Conservation (phyloP, 2,888 invertebrate species). For the Strigamia transsilvanica region DNA sequence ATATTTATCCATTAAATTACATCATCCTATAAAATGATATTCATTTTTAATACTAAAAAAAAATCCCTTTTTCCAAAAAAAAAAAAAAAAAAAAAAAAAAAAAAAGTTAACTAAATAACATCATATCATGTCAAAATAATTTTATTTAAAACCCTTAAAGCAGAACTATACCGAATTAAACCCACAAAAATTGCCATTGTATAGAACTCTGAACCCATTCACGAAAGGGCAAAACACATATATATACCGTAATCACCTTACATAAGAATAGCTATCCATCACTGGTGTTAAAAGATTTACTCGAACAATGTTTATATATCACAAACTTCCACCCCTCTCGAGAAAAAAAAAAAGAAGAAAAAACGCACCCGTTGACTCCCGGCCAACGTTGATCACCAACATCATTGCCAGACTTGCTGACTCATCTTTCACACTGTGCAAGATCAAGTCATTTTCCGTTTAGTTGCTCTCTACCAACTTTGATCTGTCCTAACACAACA, state of each 20-base stretch:
- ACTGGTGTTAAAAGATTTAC: constrained; percentile 26
- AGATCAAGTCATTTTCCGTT: constrained; percentile 30
- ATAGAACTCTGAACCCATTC: no score
- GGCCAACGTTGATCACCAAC: constrained; percentile 20
- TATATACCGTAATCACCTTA: background rate
- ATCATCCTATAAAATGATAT: no score
- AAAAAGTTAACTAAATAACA: no score
- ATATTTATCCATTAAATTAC: no score
- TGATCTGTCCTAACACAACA: constrained; percentile 30
- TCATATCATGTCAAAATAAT: no score
- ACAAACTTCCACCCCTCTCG: background rate
- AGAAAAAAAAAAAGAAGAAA: background rate
- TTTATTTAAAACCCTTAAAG: no score
- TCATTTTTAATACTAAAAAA: no score
- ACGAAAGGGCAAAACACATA: no score
- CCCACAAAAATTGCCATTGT: no score
- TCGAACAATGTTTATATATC: constrained; percentile 3
- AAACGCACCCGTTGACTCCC: constrained; percentile 9
- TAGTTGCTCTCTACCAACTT: constrained; percentile 30
- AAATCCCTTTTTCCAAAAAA: no score
- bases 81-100: no score
- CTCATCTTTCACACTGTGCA: constrained; percentile 26
- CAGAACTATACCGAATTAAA: no score
- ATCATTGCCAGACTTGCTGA: constrained; percentile 30
- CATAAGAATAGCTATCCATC: constrained; percentile 15